Base-by-base conservation (phyloP, 2,888 invertebrate species). In the Selenia dentaria region DNA sequence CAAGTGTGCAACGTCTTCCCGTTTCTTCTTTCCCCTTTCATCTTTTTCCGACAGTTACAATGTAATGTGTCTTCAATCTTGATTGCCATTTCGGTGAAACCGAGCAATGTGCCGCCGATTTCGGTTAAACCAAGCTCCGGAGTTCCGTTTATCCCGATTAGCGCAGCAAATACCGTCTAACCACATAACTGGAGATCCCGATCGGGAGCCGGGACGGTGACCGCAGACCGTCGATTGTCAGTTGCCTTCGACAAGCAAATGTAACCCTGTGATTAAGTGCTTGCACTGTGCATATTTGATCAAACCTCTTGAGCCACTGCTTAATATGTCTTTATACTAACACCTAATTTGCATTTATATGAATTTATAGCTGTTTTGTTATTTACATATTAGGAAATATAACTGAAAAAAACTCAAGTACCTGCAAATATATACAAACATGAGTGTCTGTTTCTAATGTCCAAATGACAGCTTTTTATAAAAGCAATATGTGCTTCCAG, bases 181-280 rank as follows among this genome's bases (percentile, higher is more conserved):
- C 47, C 41, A 47, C 47, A 41, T 41, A 47, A 47, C 41, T 37
- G 41, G 40, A 35, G 39, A 41, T 37, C 41, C 39, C 36, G 47
- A 48, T 37, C 41, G 41, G 8, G 10, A 6, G 8, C 32, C 24
- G 10, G 10, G 25, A 10, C 29, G 27, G 32, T 9, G 39, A 47
- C 47, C 47, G 47, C 41, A 41, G 41, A 33, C 41, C 40, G 46
- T 36, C 47, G 37, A 42, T 42, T 34, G 36, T 27, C 37, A 35
- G 37, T 37, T 18, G 39, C 34, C 28, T 45, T 45, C 45, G 32
- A 44, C 37, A 18, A 32, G 29, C 36, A 36, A 34, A 32, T 20
- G 31, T 4, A 2, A 28, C 37, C 47, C 41, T 24, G 18, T 48
- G 33, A 48, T 48, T 42, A 37, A 48, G 13, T 37, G 37, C 32